These are phyloP conservation scores for Menidia beryllina DNA, from an alignment of 2,113 vertebrate species.

Conservation along the genomic window DNA sequence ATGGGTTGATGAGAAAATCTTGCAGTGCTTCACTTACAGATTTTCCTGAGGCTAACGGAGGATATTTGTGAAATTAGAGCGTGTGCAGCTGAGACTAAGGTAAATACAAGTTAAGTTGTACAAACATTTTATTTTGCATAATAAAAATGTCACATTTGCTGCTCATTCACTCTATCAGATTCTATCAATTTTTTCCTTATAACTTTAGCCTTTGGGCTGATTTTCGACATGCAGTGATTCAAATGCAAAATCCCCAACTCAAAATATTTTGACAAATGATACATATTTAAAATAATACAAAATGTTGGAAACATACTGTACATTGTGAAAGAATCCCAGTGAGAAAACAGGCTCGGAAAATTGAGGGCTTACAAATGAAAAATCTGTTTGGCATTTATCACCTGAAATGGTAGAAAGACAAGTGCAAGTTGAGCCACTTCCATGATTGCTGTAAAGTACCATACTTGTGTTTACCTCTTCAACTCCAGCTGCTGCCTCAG, in stretches of 20 bases:
- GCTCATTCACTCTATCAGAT: too few relatives aligned
- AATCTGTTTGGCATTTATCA: neutral
- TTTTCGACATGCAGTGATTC: too few relatives aligned
- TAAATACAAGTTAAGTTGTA: too few relatives aligned
- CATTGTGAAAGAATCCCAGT: too few relatives aligned
- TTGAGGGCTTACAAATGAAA: slow-evolving; percentile 6
- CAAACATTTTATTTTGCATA: too few relatives aligned
- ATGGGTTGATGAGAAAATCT: too few relatives aligned
- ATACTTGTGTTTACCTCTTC: slow-evolving; percentile 26
- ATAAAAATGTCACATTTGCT: too few relatives aligned
- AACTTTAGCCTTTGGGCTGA: too few relatives aligned
- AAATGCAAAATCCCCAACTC: neutral
- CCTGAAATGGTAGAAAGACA: slow-evolving; percentile 3
- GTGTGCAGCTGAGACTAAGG: too few relatives aligned
- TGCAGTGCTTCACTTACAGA: too few relatives aligned
- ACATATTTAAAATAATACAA: neutral
- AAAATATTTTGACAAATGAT: neutral
- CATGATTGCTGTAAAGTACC: slow-evolving; percentile 34
- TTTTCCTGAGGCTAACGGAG: too few relatives aligned
- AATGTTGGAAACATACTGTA: neutral
- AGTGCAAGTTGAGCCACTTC: slow-evolving; percentile 27
- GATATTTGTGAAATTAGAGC: too few relatives aligned
- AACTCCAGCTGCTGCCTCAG: slow-evolving; percentile 23
- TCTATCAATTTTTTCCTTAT: neutral
- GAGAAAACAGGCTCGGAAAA: neutral